Conservation (phyloP, 2,113 vertebrate genomes). For the Chaetops frenatus region DNA sequence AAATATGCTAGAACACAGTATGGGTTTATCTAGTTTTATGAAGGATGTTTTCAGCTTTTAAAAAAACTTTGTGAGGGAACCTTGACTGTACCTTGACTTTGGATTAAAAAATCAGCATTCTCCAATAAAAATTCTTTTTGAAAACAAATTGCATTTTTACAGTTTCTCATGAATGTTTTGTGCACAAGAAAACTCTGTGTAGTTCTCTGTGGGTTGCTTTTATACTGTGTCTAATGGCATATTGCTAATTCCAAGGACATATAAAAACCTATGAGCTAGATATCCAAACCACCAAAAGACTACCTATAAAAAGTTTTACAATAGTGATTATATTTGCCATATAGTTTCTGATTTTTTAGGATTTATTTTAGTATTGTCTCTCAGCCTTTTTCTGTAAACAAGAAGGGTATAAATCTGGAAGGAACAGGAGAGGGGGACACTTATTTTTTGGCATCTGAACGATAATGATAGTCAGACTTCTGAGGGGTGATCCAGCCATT, state of each 20-base stretch:
- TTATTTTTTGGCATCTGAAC: neutral
- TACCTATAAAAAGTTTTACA: neutral
- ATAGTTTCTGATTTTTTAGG: neutral
- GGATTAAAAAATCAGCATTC: neutral
- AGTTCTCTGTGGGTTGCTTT: neutral
- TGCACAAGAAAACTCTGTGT: neutral
- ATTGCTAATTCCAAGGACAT: neutral
- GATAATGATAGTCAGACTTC: neutral
- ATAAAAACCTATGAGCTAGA: neutral
- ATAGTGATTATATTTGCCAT: neutral
- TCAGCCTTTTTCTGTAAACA: neutral
- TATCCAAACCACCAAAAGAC: neutral
- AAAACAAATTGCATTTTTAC: neutral
- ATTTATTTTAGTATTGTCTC: neutral
- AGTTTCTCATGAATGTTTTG: neutral
- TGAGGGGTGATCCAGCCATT: neutral
- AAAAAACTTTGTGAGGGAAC: neutral
- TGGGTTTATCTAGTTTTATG: neutral
- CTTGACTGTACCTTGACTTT: neutral
- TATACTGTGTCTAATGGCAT: neutral
- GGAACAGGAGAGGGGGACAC: neutral
- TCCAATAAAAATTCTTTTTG: neutral
- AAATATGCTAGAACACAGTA: neutral
- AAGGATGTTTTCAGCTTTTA: neutral
- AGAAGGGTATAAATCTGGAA: neutral